phyloP scores from a whole-genome alignment of 2,797 vertebrate species.

The Lithobates sylvaticus region DNA sequence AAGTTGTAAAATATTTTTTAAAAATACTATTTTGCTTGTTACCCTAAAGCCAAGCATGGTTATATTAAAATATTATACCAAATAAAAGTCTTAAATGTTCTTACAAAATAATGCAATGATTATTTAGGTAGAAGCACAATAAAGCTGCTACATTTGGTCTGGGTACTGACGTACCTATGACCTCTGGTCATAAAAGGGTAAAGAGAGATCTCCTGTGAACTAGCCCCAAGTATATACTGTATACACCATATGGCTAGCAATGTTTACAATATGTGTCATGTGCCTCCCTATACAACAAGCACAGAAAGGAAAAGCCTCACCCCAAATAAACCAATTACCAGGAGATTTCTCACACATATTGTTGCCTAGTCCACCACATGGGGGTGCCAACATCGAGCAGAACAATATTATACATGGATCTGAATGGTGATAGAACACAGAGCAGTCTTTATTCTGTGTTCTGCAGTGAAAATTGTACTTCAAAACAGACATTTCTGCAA shows the following conservation, averaged over 20 bases:
- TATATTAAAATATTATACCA: too few species aligned
- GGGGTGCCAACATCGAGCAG: neutral
- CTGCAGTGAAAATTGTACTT: slow-evolving; percentile 38
- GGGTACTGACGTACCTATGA: neutral
- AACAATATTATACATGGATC: neutral
- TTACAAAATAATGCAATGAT: too few species aligned
- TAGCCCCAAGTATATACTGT: too few species aligned
- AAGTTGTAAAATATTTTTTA: too few species aligned
- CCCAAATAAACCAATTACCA: neutral
- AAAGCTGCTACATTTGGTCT: neutral
- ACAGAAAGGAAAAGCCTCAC: too few species aligned
- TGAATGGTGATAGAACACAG: slow-evolving; percentile 9
- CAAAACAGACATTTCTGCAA: slow-evolving; percentile 38
- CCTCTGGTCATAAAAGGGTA: neutral
- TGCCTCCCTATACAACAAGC: neutral
- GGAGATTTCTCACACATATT: neutral
- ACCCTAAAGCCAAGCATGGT: too few species aligned
- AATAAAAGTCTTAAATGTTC: too few species aligned
- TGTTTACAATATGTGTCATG: too few species aligned
- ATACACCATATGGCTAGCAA: neutral
- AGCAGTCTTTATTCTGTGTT: neutral
- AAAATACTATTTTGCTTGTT: too few species aligned
- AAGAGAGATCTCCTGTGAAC: neutral
- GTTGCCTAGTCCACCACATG: neutral
- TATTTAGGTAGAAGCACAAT: too few species aligned